Evolutionary conservation across 2,888 invertebrate genomes (phyloP).

Genomic region (Prostheceraeus crozeri): DNA sequence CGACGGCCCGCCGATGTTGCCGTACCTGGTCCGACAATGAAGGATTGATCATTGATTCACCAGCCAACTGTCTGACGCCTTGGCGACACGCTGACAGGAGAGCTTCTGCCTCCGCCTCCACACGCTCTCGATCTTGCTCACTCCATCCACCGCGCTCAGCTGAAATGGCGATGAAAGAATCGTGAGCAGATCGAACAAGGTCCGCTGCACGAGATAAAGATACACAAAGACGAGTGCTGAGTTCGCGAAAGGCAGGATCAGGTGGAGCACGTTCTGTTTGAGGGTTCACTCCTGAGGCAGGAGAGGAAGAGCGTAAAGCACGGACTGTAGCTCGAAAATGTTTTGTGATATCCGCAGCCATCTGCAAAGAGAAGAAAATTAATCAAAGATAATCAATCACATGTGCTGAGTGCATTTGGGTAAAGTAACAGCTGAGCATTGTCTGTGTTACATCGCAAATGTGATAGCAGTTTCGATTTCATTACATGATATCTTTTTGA

Average conservation of each 20-base stretch:
- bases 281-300: background rate
- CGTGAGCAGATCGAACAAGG: background rate
- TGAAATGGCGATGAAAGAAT: background rate
- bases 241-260: constrained; percentile 4
- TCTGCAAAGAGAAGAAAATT: constrained; percentile 12
- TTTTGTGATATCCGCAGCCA: constrained; percentile 9
- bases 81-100: background rate
- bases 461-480: too few species aligned
- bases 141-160: background rate
- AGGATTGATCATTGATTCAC: background rate
- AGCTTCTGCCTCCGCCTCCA: background rate
- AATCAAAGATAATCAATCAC: too few species aligned
- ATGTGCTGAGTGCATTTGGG: too few species aligned
- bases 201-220: background rate
- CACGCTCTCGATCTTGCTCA: background rate
- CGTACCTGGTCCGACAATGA: constrained; percentile 4
- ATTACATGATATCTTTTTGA: too few species aligned
- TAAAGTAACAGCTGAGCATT: too few species aligned
- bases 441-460: too few species aligned
- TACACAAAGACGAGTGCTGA: background rate
- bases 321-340: background rate
- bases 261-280: background rate
- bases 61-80: background rate
- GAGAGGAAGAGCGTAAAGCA: background rate
- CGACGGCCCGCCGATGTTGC: constrained; percentile 2